Conservation (phyloP, 2,797 vertebrate species). For the Coendou prehensilis region DNA sequence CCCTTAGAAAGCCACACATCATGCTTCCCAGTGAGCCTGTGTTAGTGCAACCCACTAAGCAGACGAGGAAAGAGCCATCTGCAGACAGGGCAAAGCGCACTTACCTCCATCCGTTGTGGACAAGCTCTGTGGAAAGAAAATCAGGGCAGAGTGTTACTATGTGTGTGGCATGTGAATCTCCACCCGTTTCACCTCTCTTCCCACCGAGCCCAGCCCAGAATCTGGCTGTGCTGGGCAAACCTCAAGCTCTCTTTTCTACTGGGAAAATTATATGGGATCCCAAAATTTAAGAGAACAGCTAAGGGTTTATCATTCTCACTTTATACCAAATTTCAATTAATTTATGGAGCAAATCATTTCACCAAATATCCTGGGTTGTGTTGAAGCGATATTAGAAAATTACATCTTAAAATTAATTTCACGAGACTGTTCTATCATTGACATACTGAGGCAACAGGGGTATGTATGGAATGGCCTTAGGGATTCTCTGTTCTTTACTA, state of each 20-base stretch:
- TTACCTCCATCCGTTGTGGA: constrained; percentile 95
- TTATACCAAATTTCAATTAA: neutral
- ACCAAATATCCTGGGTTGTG: neutral
- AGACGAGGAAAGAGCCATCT: neutral
- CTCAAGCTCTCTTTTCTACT: constrained; percentile 14
- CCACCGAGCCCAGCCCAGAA: neutral
- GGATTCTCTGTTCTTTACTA: neutral
- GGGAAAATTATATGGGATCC: neutral
- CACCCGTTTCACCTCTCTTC: neutral
- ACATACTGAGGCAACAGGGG: neutral
- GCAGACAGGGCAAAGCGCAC: constrained; percentile 71
- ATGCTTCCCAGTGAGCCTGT: neutral
- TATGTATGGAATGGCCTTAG: neutral
- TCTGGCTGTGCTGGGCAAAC: neutral
- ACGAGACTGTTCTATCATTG: neutral
- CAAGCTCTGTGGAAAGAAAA: constrained; percentile 93
- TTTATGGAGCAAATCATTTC: neutral
- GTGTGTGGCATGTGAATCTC: fast-evolving
- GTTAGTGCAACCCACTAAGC: neutral
- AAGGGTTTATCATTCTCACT: neutral
- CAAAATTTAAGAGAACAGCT: neutral
- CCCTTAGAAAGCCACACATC: neutral
- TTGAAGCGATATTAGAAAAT: constrained; percentile 20
- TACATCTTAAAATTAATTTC: neutral
- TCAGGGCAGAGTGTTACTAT: constrained; percentile 73